phyloP scores from a whole-genome alignment of 2,113 vertebrate species.

The Thamnaconus septentrionalis region DNA sequence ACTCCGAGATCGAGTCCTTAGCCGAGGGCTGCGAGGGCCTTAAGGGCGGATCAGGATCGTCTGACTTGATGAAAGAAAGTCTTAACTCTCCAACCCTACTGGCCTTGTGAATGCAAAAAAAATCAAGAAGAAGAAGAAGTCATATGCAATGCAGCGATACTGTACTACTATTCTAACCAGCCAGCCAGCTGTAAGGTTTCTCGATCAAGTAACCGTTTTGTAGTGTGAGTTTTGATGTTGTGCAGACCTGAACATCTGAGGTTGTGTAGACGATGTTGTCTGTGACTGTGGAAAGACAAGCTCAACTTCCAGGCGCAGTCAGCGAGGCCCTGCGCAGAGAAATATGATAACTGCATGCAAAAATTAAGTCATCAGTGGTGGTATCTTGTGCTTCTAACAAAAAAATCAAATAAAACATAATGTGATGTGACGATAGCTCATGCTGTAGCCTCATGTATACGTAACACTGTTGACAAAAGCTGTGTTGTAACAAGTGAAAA shows the following conservation, averaged over 20 bases:
- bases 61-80: slow-evolving; percentile 87
- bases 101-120: slow-evolving; percentile 67
- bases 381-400: slow-evolving; percentile 32
- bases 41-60: slow-evolving; percentile 83
- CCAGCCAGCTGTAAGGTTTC: slow-evolving; percentile 51
- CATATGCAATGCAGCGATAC: slow-evolving; percentile 60
- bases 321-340: slow-evolving; percentile 75
- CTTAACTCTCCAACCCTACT: slow-evolving; percentile 92
- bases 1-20: slow-evolving; percentile 85
- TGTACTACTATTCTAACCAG: slow-evolving; percentile 47
- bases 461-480: slow-evolving; percentile 51
- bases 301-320: slow-evolving; percentile 81
- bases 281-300: slow-evolving; percentile 45
- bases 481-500: slow-evolving; percentile 56
- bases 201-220: slow-evolving; percentile 46
- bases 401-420: slow-evolving; percentile 75
- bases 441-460: slow-evolving; percentile 36
- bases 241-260: slow-evolving; percentile 48
- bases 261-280: slow-evolving; percentile 52
- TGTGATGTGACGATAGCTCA: slow-evolving; percentile 76
- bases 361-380: slow-evolving; percentile 64
- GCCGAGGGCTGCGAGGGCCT: slow-evolving; percentile 81
- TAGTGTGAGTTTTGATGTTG: slow-evolving; percentile 58
- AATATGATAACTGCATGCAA: slow-evolving; percentile 90
- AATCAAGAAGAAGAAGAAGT: background rate